A percentile compares a stretch with the other conserved stretches of the same genome.
phyloP scores from a whole-genome alignment of 2,888 invertebrate genomes.

The Thalpophila matura region DNA sequence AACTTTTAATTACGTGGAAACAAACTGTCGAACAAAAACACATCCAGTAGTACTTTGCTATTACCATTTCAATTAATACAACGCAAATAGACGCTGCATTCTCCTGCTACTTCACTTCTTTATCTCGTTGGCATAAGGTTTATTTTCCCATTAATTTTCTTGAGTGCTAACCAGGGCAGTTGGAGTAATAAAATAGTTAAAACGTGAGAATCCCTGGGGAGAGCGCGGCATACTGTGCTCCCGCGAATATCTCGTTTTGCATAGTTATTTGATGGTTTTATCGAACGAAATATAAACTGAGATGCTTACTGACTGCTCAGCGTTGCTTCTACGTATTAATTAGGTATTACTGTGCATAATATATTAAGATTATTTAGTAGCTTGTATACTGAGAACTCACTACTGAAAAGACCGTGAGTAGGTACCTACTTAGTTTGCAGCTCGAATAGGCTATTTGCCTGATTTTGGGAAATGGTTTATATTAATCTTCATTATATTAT shows the following conservation, averaged over 20 bases:
- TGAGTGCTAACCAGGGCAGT: slow-evolving; percentile 35
- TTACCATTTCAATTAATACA: slow-evolving; percentile 55
- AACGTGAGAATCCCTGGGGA: slow-evolving; percentile 85
- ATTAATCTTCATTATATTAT: too few relatives aligned
- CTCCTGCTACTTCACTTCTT: not conserved
- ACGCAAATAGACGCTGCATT: slow-evolving; percentile 29
- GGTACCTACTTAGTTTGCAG: too few relatives aligned
- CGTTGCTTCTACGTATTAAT: slow-evolving; percentile 21
- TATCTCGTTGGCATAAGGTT: slow-evolving; percentile 49
- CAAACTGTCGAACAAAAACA: slow-evolving; percentile 27
- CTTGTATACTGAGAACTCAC: not conserved
- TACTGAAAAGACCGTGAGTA: not conserved
- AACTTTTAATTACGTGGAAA: slow-evolving; percentile 20
- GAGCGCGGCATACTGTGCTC: slow-evolving; percentile 52
- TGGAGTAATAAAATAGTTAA: slow-evolving; percentile 71
- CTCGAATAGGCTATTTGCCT: too few relatives aligned
- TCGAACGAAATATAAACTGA: slow-evolving; percentile 51
- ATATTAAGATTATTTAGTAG: not conserved
- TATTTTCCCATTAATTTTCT: slow-evolving; percentile 32
- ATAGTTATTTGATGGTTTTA: slow-evolving; percentile 64
- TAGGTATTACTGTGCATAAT: not conserved
- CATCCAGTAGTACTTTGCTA: slow-evolving; percentile 45
- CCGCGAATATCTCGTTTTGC: slow-evolving; percentile 77
- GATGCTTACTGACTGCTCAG: slow-evolving; percentile 39
- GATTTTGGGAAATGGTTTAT: too few relatives aligned